These are phyloP conservation scores for Congeria kusceri DNA, from an alignment of 2,888 invertebrate genomes.

Conservation along the genomic window DNA sequence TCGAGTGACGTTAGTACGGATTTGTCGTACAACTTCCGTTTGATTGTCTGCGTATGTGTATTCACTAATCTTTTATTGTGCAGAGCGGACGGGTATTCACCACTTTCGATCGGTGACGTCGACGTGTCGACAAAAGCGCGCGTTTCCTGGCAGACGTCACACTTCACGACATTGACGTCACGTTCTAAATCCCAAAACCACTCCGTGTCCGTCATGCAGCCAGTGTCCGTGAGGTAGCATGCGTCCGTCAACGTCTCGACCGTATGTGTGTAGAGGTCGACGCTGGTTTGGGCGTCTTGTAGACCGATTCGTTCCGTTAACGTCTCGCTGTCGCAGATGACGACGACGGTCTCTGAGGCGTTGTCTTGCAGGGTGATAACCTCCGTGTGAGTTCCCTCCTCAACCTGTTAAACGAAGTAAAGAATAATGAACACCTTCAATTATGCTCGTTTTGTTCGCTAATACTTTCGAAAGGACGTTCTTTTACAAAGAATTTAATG, in stretches of 20 bases:
- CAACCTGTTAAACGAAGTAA: conserved; percentile 58
- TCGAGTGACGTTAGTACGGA: conserved; percentile 73
- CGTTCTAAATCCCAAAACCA: conserved; percentile 48
- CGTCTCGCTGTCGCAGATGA: conserved; percentile 78
- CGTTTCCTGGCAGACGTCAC: conserved; percentile 58
- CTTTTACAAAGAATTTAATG: no score
- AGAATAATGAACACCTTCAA: no score
- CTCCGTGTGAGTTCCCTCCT: conserved; percentile 78
- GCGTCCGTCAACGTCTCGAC: conserved; percentile 73
- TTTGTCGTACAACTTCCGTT: conserved; percentile 69
- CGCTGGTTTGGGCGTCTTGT: conserved; percentile 77
- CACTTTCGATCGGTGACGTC: conserved; percentile 59
- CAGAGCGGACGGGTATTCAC: conserved; percentile 68
- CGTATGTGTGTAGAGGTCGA: conserved; percentile 67
- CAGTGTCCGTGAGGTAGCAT: conserved; percentile 59
- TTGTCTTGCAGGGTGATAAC: conserved; percentile 68
- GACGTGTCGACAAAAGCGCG: conserved; percentile 56
- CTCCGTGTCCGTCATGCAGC: conserved; percentile 66
- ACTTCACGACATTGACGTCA: conserved; percentile 48
- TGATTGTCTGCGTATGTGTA: conserved; percentile 71
- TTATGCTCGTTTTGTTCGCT: no score
- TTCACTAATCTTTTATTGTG: conserved; percentile 57
- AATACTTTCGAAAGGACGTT: no score
- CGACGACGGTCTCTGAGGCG: conserved; percentile 71
- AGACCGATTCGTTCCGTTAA: conserved; percentile 71